Conservation (phyloP, 92 coral and sea anemone species). For the Epizoanthus ramosus region DNA sequence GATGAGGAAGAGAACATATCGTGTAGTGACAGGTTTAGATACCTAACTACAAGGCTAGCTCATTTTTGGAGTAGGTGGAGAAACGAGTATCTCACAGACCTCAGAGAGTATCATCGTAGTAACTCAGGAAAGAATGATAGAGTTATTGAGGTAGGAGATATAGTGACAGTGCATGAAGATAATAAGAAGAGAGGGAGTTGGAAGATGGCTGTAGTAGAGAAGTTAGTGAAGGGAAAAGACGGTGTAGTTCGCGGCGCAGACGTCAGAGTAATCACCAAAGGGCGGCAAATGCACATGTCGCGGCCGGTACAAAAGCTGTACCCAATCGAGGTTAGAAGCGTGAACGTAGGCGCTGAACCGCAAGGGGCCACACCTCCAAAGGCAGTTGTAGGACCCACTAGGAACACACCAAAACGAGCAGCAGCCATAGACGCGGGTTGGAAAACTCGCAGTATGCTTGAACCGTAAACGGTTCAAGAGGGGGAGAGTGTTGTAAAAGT, state of each 20-base stretch:
- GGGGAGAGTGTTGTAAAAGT: too few relatives aligned
- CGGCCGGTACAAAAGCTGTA: slow-evolving; percentile 66
- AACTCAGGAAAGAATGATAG: not conserved
- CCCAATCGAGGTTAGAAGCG: slow-evolving; percentile 30
- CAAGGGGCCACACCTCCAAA: too few relatives aligned
- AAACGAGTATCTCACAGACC: slow-evolving; percentile 52
- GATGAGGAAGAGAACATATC: not conserved
- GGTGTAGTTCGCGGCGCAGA: slow-evolving; percentile 58
- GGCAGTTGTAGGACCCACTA: too few relatives aligned
- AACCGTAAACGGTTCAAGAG: too few relatives aligned
- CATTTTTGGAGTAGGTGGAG: slow-evolving; percentile 70
- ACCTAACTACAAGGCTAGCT: slow-evolving; percentile 34
- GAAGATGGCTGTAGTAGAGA: slow-evolving; percentile 47
- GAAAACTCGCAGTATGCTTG: too few relatives aligned
- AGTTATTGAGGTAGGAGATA: slow-evolving; percentile 44
- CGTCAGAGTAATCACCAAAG: slow-evolving; percentile 47
- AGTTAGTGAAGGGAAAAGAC: slow-evolving; percentile 46
- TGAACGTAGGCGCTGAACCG: too few relatives aligned
- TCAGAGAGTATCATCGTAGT: slow-evolving; percentile 50
- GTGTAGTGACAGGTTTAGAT: slow-evolving; percentile 24
- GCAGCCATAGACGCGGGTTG: too few relatives aligned
- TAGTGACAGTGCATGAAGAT: not conserved
- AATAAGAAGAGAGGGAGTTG: slow-evolving; percentile 37
- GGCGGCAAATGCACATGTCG: slow-evolving; percentile 40
- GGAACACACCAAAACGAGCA: too few relatives aligned